A percentile compares a stretch with the other conserved stretches of the same genome.
Conservation (phyloP, 2,113 vertebrate species). For the Myotis davidii region DNA sequence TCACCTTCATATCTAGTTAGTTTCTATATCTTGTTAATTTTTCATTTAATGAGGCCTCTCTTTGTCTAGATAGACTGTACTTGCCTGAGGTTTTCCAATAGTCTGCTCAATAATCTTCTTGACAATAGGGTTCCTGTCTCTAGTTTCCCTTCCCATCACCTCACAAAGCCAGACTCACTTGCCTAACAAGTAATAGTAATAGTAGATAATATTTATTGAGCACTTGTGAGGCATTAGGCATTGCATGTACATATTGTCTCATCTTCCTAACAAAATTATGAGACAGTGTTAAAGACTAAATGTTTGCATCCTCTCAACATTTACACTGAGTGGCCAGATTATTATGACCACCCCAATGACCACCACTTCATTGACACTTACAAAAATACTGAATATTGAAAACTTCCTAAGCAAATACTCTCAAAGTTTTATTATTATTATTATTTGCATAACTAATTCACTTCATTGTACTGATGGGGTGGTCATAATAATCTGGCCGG, state of each 20-base stretch:
- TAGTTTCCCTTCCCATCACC: background rate
- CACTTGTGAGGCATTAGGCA: background rate
- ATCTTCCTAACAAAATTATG: background rate
- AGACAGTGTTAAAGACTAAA: background rate
- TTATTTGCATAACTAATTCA: no score
- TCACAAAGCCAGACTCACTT: background rate
- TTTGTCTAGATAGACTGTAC: background rate
- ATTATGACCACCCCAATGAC: no score
- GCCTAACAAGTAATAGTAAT: background rate
- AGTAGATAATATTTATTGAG: background rate
- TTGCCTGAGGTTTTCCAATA: background rate
- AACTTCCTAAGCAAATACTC: no score
- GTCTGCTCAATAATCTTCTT: background rate
- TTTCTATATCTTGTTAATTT: background rate
- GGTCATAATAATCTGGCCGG: no score
- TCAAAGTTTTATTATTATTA: no score
- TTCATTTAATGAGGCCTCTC: background rate
- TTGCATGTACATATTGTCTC: background rate
- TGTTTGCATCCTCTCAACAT: background rate
- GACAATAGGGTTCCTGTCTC: background rate
- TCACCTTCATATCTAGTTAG: background rate
- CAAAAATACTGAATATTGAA: no score
- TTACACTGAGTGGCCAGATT: no score
- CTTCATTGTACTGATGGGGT: no score
- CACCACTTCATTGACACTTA: no score